Evolutionary conservation across 2,113 vertebrate genomes (phyloP), one percentile per base, ranked within the genome.

Genomic region (Vulpes ferrilata): DNA sequence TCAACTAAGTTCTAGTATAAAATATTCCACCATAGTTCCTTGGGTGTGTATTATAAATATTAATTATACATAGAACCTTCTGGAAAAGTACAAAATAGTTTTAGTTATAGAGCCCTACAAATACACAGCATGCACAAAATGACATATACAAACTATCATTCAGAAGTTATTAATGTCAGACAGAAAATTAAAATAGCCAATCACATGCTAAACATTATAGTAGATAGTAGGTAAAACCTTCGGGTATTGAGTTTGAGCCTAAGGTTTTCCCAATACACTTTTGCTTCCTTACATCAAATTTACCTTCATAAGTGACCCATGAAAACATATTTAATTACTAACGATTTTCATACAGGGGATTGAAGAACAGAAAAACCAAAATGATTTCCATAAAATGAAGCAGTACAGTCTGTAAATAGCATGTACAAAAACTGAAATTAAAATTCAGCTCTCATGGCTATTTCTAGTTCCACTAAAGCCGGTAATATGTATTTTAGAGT

Each of bases 111-210:
- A 48, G 22, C 4, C 51, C 57, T 85, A 86, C 10, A 79, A 59
- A 78, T 83, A 43, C 35, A 85, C 0, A n/a, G 32, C 23, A 73
- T 32, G 27, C 3, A 59, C 35, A 78, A 73, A 76, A 65, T 81
- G 48, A 69, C 17, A 76, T 11, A 19, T 23, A 35, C 19, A 85
- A 51, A 88, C 4, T 38, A 83, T 69, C 76, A 67, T 57, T 82
- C n/a, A 88, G 76, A 97, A 92, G 51, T 60, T 97, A 53, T 74
- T 97, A 71, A 27, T 25, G 35, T 81, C 38, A 80, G 73, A 94
- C 27, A 96, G 74, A 92, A 95, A 60, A 48, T 11, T 23, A 22
- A 67, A 96, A 86, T 38, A 35, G 10, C 12, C 51, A 88, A 38
- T 2, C 20, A 38, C 11, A 81, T 81, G 60, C 38, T 91, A 53